Percentiles rank a stretch among this genome's conserved stretches.
Evolutionary conservation across 2,797 vertebrate species (phyloP).

Genomic region (Prunella strophiata): DNA sequence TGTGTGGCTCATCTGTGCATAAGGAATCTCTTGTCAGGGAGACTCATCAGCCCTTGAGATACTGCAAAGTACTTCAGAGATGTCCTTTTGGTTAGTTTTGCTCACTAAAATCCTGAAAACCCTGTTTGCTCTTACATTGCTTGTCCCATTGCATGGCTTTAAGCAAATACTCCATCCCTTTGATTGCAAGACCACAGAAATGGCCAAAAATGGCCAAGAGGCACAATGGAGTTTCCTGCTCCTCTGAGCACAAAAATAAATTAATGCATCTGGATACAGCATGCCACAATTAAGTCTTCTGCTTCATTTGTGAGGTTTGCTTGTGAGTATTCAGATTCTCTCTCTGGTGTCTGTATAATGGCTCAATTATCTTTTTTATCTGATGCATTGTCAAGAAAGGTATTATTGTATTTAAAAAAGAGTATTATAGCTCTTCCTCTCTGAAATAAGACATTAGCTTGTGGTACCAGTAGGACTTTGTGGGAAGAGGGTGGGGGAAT

Average conservation of each 20-base stretch:
- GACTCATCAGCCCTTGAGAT: not conserved
- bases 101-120: not conserved
- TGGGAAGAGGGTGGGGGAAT: not conserved
- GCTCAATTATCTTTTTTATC: not conserved
- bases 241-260: not conserved
- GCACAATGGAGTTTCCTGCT: not conserved
- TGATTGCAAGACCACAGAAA: not conserved
- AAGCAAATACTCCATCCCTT: not conserved
- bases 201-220: not conserved
- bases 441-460: not conserved
- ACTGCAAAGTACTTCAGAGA: not conserved
- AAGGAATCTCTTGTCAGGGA: not conserved
- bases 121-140: not conserved
- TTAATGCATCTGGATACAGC: not conserved
- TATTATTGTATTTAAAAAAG: not conserved
- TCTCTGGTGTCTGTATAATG: not conserved
- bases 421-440: not conserved
- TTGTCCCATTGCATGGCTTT: not conserved
- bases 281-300: not conserved
- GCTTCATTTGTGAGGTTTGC: not conserved
- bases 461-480: not conserved
- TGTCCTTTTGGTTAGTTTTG: not conserved
- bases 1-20: not conserved
- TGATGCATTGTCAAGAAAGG: not conserved
- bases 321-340: not conserved